Conservation (phyloP, 1,140 invertebrate genomes). For the Aphis craccivora region DNA sequence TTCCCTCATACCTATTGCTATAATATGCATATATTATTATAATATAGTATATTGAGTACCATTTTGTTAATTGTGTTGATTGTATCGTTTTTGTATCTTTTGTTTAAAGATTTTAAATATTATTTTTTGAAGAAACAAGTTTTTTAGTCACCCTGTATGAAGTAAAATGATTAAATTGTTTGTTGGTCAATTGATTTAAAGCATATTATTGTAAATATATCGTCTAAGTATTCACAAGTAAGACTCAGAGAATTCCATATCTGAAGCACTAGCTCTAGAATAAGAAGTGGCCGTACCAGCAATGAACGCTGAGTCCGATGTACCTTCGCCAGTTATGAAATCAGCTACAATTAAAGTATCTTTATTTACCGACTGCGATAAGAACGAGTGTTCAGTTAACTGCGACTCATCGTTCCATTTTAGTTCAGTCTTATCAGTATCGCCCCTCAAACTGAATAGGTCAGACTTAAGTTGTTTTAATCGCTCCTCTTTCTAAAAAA, state of each 20-base stretch:
- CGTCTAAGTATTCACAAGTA: conserved; percentile 72
- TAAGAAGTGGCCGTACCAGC: conserved; percentile 77
- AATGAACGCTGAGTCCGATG: conserved; percentile 77
- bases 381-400: conserved; percentile 46
- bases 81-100: conserved; percentile 21
- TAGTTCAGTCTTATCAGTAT: conserved; percentile 71
- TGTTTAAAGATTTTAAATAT: conserved; percentile 8
- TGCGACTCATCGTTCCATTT: conserved; percentile 62
- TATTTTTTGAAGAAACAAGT: conserved; percentile 32
- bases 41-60: not conserved
- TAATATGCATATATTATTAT: not conserved
- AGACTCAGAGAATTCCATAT: conserved; percentile 87
- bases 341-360: conserved; percentile 72
- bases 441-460: conserved; percentile 66
- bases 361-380: conserved; percentile 62
- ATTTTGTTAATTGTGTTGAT: not conserved
- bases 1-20: not conserved
- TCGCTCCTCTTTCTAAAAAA: conserved; percentile 85
- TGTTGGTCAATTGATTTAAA: conserved; percentile 33
- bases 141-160: conserved; percentile 44
- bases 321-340: conserved; percentile 77
- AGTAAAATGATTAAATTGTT: conserved; percentile 48
- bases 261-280: conserved; percentile 79
- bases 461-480: conserved; percentile 81
- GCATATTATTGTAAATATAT: not conserved